Evolutionary conservation across 2,888 invertebrate species (phyloP).

Genomic region (Clitarchus hookeri): DNA sequence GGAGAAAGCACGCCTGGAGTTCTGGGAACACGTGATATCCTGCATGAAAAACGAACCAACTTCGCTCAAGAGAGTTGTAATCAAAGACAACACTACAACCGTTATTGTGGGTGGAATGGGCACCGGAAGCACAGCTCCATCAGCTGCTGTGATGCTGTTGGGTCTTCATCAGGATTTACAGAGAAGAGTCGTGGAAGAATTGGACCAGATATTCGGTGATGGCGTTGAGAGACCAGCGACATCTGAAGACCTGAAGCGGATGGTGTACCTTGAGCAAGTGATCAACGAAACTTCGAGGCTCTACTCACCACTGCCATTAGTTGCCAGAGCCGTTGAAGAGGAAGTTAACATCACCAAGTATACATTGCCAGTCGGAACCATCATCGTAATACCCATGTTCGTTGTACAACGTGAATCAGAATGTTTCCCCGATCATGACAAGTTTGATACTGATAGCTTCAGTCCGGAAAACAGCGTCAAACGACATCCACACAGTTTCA

Average conservation of each 20-base stretch:
- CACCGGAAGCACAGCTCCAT: not conserved
- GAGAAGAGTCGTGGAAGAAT: conserved; percentile 37
- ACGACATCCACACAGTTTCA: not conserved
- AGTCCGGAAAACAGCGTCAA: not conserved
- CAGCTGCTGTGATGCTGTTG: conserved; percentile 37
- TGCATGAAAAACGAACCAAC: not conserved
- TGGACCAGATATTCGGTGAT: conserved; percentile 36
- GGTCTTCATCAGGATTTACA: conserved; percentile 42
- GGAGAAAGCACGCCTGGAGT: not conserved
- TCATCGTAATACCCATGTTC: not conserved
- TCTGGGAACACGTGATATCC: not conserved
- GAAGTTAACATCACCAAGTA: not conserved
- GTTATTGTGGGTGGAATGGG: not conserved
- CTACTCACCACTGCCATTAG: not conserved
- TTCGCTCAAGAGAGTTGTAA: not conserved
- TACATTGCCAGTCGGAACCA: not conserved
- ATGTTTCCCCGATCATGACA: not conserved
- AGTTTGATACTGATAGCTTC: not conserved
- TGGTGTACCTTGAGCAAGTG: conserved; percentile 42
- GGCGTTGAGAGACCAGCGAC: conserved; percentile 32
- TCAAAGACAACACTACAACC: not conserved
- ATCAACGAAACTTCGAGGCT: not conserved
- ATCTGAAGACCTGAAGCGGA: conserved; percentile 39
- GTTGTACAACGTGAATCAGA: not conserved
- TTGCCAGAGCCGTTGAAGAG: not conserved